Evolutionary conservation across 2,888 invertebrate genomes (phyloP).

Genomic region (Caenorhabditis wallacei): DNA sequence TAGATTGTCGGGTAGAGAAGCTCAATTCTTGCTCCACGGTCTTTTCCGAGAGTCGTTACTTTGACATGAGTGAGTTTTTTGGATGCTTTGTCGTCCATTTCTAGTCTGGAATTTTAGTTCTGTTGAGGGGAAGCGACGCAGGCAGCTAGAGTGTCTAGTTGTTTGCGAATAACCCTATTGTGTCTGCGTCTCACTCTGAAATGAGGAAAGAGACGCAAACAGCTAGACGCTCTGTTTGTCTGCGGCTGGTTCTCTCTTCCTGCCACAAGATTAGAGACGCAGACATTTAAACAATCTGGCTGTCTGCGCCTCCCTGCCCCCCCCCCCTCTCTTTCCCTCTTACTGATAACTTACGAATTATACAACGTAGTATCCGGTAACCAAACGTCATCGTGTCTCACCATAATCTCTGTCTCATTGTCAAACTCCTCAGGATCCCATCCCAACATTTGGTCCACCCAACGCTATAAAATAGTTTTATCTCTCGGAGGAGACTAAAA

Average conservation of each 20-base stretch:
- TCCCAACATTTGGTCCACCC: conserved; percentile 69
- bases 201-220: no score
- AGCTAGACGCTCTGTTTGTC: no score
- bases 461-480: conserved; percentile 56
- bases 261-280: no score
- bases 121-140: neutral
- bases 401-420: conserved; percentile 64
- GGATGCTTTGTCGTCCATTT: conserved; percentile 57
- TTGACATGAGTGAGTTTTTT: conserved; percentile 60
- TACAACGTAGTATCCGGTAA: conserved; percentile 69
- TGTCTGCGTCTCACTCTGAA: no score
- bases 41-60: conserved; percentile 48
- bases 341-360: conserved; percentile 66
- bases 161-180: no score
- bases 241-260: no score
- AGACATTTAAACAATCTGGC: no score
- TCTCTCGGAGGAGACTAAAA: conserved; percentile 7
- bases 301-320: no score
- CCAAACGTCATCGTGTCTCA: conserved; percentile 66
- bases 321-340: neutral
- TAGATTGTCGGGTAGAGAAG: conserved; percentile 67
- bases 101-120: conserved; percentile 39
- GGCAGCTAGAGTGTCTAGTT: no score
- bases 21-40: conserved; percentile 58
- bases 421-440: conserved; percentile 67